phyloP scores from a whole-genome alignment of 2,888 invertebrate species.

The Oscheius sp. region DNA sequence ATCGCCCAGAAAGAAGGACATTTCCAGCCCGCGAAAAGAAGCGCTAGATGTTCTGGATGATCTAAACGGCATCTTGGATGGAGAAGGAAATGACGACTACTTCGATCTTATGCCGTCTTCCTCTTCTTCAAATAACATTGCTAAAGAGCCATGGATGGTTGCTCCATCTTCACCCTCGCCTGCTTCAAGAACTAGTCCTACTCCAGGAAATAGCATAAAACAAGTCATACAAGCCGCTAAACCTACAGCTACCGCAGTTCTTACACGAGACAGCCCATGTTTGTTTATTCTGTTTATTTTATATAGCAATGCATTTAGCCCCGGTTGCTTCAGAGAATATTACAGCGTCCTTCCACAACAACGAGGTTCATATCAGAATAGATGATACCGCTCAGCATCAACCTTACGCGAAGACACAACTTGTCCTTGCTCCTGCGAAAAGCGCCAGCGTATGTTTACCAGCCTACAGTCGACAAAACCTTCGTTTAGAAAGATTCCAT shows the following conservation, averaged over 20 bases:
- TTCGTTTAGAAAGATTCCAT: conserved; percentile 7
- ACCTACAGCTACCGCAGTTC: not conserved
- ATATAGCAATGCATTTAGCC: not conserved
- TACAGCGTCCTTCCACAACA: conserved; percentile 26
- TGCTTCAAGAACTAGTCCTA: conserved; percentile 4
- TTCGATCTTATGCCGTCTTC: conserved; percentile 20
- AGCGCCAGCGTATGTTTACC: not conserved
- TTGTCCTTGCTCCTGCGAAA: not conserved
- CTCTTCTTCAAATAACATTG: not conserved
- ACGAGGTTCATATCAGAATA: conserved; percentile 22
- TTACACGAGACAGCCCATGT: not conserved
- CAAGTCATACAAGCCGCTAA: conserved; percentile 13
- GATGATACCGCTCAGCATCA: conserved; percentile 11
- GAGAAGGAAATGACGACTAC: conserved; percentile 41
- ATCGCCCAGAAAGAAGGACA: conserved; percentile 28
- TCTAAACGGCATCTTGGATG: conserved; percentile 62
- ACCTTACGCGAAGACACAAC: not conserved
- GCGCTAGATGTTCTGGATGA: conserved; percentile 70
- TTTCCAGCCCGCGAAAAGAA: conserved; percentile 53
- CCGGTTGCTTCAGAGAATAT: conserved; percentile 15
- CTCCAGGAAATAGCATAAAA: conserved; percentile 25
- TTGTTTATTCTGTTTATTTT: not conserved
- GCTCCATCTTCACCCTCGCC: conserved; percentile 15
- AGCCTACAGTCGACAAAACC: not conserved
- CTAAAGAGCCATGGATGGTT: conserved; percentile 30